Percentiles rank a stretch among this genome's conserved stretches.
Evolutionary conservation across 2,888 invertebrate species (phyloP).

Genomic region (Cepaea hortensis): DNA sequence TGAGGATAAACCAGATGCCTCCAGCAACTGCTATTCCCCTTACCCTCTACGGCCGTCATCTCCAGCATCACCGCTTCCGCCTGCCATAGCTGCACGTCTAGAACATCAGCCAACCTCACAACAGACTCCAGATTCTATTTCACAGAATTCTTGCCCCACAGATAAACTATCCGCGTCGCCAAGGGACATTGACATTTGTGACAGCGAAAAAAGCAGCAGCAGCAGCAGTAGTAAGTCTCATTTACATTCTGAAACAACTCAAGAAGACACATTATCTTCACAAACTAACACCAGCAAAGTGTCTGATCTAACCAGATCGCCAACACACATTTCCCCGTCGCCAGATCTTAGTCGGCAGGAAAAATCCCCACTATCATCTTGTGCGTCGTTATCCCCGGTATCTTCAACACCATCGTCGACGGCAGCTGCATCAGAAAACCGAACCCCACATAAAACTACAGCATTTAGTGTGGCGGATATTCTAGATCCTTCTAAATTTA

Average conservation of each 20-base stretch:
- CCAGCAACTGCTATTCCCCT: constrained; percentile 33
- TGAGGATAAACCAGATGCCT: constrained; percentile 22
- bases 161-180: not conserved
- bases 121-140: not conserved
- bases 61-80: constrained; percentile 15
- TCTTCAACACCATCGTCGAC: not conserved
- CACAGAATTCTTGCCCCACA: constrained; percentile 17
- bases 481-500: constrained; percentile 69
- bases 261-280: constrained; percentile 2
- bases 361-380: not conserved
- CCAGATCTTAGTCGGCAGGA: not conserved
- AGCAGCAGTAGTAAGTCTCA: not conserved
- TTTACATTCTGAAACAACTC: not conserved
- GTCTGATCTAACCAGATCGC: not conserved
- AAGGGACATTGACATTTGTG: not conserved
- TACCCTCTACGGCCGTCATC: constrained; percentile 27
- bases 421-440: not conserved
- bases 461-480: constrained; percentile 70
- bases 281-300: not conserved
- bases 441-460: constrained; percentile 55
- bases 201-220: not conserved
- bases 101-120: constrained; percentile 9
- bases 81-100: not conserved
- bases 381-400: not conserved
- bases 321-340: not conserved